phyloP scores from a whole-genome alignment of 2,797 vertebrate genomes.

The Pangasius mekongensis region DNA sequence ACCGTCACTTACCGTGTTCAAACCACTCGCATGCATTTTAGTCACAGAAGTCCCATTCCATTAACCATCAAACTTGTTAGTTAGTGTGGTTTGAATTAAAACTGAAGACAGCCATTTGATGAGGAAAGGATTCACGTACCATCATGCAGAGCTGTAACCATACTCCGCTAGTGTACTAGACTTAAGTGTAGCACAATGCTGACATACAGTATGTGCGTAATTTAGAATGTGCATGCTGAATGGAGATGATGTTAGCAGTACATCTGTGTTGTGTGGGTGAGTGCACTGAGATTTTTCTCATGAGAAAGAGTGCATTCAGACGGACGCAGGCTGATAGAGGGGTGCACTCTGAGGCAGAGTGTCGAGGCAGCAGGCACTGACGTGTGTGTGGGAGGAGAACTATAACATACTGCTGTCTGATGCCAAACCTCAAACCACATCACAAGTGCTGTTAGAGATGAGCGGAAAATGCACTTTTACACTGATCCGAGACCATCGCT shows the following conservation, averaged over 20 bases:
- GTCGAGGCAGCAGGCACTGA: slow-evolving; percentile 25
- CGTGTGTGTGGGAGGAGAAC: slow-evolving; percentile 17
- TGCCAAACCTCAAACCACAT: slow-evolving; percentile 16
- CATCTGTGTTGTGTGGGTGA: neutral
- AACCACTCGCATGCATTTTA: slow-evolving; percentile 22
- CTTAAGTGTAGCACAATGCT: neutral
- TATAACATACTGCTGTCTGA: slow-evolving; percentile 9
- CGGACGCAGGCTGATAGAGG: neutral
- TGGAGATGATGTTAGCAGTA: neutral
- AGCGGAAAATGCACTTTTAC: slow-evolving; percentile 24
- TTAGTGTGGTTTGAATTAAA: neutral
- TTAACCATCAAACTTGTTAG: neutral
- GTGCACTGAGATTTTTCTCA: neutral
- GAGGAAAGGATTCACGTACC: neutral
- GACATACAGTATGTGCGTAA: neutral
- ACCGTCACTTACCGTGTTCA: slow-evolving; percentile 12
- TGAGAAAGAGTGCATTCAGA: neutral
- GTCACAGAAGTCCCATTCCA: neutral
- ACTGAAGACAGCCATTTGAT: neutral
- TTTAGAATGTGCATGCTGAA: slow-evolving; percentile 8
- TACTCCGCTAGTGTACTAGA: neutral
- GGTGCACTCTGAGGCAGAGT: neutral
- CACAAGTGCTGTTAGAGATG: slow-evolving; percentile 8
- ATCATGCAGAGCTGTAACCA: slow-evolving; percentile 9
- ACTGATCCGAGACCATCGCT: neutral